Evolutionary conservation across 2,113 vertebrate genomes (phyloP).

Genomic region (Platichthys stellatus): DNA sequence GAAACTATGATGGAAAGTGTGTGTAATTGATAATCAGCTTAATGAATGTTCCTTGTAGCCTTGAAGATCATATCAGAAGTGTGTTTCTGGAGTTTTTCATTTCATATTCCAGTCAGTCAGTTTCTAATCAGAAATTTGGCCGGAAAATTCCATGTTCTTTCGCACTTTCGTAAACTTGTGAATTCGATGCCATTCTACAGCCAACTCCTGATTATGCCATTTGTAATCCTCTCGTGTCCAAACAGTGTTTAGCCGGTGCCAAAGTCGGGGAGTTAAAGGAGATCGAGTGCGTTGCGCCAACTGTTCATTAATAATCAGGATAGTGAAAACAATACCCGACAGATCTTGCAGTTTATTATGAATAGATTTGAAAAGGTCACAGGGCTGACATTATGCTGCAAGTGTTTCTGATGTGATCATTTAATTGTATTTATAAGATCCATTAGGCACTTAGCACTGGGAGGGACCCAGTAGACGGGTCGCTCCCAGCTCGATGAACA

Average conservation of each 20-base stretch:
- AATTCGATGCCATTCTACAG: neutral
- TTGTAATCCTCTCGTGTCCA: neutral
- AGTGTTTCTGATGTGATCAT: neutral
- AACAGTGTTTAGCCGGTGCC: neutral
- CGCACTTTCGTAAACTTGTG: neutral
- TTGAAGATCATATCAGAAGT: neutral
- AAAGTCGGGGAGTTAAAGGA: neutral
- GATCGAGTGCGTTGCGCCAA: neutral
- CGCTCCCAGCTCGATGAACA: neutral
- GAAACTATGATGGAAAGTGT: too few species aligned
- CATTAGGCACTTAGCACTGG: conserved; percentile 35
- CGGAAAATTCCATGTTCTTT: neutral
- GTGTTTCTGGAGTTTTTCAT: neutral
- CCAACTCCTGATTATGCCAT: neutral
- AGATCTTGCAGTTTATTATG: neutral
- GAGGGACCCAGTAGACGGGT: neutral
- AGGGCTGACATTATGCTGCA: neutral
- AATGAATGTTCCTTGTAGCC: neutral
- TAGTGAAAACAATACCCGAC: neutral
- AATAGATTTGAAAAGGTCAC: neutral
- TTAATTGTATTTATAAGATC: conserved; percentile 26
- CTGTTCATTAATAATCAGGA: neutral
- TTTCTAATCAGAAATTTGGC: neutral
- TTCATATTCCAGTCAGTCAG: neutral
- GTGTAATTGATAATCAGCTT: neutral